Conservation (phyloP, 2,113 vertebrate species). For the Coturnix japonica region DNA sequence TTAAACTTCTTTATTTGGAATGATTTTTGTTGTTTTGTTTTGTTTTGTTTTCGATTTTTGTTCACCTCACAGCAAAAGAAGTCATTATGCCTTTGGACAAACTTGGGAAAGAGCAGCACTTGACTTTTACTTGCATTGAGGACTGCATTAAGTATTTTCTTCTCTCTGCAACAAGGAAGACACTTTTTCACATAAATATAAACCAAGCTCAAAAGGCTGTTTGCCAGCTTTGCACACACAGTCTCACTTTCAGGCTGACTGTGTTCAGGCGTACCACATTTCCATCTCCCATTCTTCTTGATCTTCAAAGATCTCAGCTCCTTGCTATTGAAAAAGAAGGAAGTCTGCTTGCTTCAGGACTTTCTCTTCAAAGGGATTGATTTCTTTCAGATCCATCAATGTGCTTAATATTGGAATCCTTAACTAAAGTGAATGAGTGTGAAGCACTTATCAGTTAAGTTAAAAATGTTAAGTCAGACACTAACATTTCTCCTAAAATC, state of each 20-base stretch:
- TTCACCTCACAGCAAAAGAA: neutral
- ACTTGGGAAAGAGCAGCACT: neutral
- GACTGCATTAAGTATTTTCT: neutral
- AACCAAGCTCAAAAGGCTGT: neutral
- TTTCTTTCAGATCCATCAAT: neutral
- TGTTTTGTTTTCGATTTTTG: neutral
- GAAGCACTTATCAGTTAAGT: too few relatives aligned
- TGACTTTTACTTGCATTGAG: neutral
- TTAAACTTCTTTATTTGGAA: neutral
- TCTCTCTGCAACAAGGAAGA: neutral
- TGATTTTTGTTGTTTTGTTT: neutral
- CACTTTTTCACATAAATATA: neutral
- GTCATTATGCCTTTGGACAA: neutral
- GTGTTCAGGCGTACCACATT: neutral
- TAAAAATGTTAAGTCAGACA: neutral
- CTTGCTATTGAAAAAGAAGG: neutral
- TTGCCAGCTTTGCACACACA: neutral
- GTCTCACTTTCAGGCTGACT: neutral
- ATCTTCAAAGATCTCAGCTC: neutral
- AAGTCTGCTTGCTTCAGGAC: neutral
- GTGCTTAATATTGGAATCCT: neutral
- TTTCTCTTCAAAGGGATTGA: neutral
- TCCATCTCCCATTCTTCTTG: neutral
- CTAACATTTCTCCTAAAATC: neutral
- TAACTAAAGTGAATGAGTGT: too few relatives aligned